Base-by-base conservation (phyloP, 2,888 invertebrate species). In the Tetheella fluctuosa region DNA sequence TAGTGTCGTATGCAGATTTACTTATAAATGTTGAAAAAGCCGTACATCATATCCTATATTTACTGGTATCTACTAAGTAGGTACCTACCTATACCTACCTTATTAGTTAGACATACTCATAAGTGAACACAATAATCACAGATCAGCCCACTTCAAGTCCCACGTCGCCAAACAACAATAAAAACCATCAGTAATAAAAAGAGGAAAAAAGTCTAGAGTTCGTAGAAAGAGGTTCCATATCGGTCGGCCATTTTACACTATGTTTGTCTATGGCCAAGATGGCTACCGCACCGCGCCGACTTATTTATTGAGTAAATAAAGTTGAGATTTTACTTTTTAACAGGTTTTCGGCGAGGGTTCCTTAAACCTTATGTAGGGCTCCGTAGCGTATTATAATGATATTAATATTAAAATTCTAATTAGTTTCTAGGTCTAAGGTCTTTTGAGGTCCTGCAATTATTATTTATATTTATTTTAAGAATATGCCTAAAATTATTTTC, bases 261-360 rank as follows among this genome's bases (percentile, higher is more conserved):
- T 81, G 71, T 82, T 83, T 80, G 60, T 65, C 71, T 70, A 72
- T 64, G 63, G 63, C 68, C 73, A 83, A 83, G 79, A 83, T 83
- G 82, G 82, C 82, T 81, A 81, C 82, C 80, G 81, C 74, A 70
- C 68, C 68, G 73, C 71, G 71, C 68, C 64, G 48, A 20, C 63
- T 54, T 71, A 70, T 81, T 78, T 73, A 70, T 67, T 67, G 67
- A 68, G 74, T 77, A 77, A 83, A 83, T 74, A 83, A 73, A 66
- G 52, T 23, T 10, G 34, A 63, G 62, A 58, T 75, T 74, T 77
- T 75, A 69, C 15, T 76, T 75, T 69, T 68, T 59, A 69, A 71
- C 74, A 66, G 76, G 74, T 73, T 73, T 64, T 25, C 42, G 25
- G 34, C 39, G 54, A 62, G 58, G 57, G 37, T 34, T 23, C 0